These are phyloP conservation scores for Coenobita brevimanus DNA, from an alignment of 1,140 invertebrate species.

Conservation along the genomic window DNA sequence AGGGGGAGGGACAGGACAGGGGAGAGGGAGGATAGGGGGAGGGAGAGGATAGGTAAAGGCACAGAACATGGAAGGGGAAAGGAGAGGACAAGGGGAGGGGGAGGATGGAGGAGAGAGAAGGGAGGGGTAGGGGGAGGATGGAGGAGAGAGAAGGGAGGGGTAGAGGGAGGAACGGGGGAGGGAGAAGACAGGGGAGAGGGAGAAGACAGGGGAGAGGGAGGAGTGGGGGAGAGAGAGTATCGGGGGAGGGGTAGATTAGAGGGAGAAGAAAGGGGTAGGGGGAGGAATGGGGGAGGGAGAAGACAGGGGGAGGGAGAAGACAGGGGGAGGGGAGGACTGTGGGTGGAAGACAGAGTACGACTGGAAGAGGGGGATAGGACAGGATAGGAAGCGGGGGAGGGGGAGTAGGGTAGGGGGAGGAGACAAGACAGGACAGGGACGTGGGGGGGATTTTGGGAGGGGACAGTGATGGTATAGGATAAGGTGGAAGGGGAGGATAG, in stretches of 20 bases:
- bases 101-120: not conserved
- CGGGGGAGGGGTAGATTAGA: too few relatives aligned
- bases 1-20: not conserved
- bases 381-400: slow-evolving; percentile 17
- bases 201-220: too few relatives aligned
- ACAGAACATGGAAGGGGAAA: not conserved
- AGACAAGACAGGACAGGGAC: not conserved
- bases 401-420: not conserved
- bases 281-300: too few relatives aligned
- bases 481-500: too few relatives aligned
- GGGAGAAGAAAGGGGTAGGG: too few relatives aligned
- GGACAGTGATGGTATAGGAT: not conserved
- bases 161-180: not conserved
- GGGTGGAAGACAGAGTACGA: too few relatives aligned
- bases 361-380: too few relatives aligned
- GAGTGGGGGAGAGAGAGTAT: slow-evolving; percentile 12
- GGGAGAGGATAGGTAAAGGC: not conserved
- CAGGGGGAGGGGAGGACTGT: too few relatives aligned
- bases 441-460: not conserved
- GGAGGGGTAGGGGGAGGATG: too few relatives aligned
- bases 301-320: too few relatives aligned
- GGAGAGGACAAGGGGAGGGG: not conserved
- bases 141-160: too few relatives aligned
- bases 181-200: too few relatives aligned
- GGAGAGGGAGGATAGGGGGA: not conserved